A percentile compares a stretch with the other conserved stretches of the same genome.
These are phyloP conservation scores for Sylvilagus bachmani DNA, from an alignment of 2,113 vertebrate species.

Conservation along the genomic window DNA sequence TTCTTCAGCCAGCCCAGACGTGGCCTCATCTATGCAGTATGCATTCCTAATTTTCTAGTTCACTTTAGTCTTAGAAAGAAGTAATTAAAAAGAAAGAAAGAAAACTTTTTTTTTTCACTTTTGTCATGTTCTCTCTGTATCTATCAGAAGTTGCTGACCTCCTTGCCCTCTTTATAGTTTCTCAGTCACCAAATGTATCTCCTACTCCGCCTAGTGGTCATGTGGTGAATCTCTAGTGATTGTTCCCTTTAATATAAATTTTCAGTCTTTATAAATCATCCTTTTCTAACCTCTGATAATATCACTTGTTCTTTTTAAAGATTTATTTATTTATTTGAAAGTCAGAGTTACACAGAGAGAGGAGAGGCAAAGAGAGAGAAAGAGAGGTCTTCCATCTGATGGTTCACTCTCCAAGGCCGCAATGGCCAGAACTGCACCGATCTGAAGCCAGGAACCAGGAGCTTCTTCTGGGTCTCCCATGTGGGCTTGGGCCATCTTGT, in stretches of 20 bases:
- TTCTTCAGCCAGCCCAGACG: neutral
- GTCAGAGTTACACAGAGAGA: no score
- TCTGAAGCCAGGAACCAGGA: no score
- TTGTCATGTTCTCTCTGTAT: neutral
- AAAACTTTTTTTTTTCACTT: neutral
- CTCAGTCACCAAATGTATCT: slow-evolving; percentile 5
- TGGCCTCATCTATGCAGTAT: neutral
- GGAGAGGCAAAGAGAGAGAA: no score
- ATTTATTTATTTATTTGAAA: no score
- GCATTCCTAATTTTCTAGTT: slow-evolving; percentile 10
- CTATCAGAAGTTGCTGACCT: neutral
- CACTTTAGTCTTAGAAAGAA: neutral
- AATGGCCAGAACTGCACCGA: no score
- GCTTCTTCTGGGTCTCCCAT: no score
- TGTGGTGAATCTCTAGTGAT: slow-evolving; percentile 4
- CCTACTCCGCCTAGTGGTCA: slow-evolving; percentile 36
- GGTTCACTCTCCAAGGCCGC: no score
- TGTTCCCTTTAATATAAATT: neutral
- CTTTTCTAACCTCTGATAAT: neutral
- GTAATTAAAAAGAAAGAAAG: neutral
- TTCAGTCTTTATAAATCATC: slow-evolving; percentile 1
- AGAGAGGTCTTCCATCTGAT: no score
- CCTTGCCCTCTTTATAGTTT: neutral
- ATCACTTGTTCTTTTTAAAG: no score
- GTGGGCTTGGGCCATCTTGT: no score